Evolutionary conservation across 2,888 invertebrate species (phyloP).

Genomic region (Platynereis dumerilii): DNA sequence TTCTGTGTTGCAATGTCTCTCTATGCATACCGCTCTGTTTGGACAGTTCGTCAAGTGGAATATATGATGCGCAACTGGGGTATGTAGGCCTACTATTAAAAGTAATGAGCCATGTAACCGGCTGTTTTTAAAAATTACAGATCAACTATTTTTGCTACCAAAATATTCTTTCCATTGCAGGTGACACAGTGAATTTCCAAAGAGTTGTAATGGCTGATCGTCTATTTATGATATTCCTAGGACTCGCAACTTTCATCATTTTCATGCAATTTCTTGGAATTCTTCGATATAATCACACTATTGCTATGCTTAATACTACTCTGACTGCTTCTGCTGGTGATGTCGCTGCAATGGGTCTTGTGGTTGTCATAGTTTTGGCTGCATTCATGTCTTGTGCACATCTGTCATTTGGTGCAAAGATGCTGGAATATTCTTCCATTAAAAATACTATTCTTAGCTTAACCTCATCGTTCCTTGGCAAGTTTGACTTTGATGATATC

Average conservation of each 20-base stretch:
- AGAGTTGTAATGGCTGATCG: not conserved
- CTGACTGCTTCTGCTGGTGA: not conserved
- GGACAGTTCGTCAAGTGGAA: conserved; percentile 6
- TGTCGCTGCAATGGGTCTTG: not conserved
- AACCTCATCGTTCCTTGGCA: conserved; percentile 3
- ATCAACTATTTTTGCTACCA: too few species aligned
- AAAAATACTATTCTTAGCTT: not conserved
- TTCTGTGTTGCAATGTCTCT: conserved; percentile 4
- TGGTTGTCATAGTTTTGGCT: not conserved
- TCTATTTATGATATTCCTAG: not conserved
- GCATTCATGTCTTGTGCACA: not conserved
- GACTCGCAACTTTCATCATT: not conserved
- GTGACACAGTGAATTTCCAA: conserved; percentile 4
- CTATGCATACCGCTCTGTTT: conserved; percentile 3
- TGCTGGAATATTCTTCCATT: not conserved
- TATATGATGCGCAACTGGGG: not conserved
- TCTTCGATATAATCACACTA: conserved; percentile 1
- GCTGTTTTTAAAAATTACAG: too few species aligned
- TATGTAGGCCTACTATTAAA: not conserved
- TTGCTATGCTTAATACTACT: not conserved
- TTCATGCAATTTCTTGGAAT: not conserved
- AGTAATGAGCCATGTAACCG: too few species aligned
- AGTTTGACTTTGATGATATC: conserved; percentile 8
- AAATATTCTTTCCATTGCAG: not conserved
- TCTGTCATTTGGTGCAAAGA: not conserved